Conservation (phyloP, 2,888 invertebrate genomes). For the Apamea epomidion region DNA sequence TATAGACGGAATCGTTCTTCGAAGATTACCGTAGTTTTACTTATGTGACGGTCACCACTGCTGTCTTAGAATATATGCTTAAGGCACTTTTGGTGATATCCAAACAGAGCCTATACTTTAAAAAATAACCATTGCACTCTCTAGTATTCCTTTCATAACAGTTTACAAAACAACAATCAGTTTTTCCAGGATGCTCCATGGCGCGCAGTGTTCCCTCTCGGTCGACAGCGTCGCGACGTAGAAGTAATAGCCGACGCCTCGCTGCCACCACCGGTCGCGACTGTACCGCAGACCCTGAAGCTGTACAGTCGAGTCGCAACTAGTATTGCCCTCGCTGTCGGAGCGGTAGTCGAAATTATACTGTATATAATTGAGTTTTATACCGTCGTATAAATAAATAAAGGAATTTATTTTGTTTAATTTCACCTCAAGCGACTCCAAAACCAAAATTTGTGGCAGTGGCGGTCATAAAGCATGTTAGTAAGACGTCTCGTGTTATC, state of each 20-base stretch:
- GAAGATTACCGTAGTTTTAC: no score
- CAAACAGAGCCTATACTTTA: no score
- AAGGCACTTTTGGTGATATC: no score
- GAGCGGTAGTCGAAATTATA: slow-evolving; percentile 79
- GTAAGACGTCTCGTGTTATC: background rate
- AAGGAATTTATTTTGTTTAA: slow-evolving; percentile 1
- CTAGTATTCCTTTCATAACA: background rate
- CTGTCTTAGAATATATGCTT: no score
- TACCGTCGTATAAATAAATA: background rate
- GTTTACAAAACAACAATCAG: background rate
- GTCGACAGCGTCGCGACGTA: slow-evolving; percentile 70
- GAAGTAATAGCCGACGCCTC: slow-evolving; percentile 40
- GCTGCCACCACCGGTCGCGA: background rate
- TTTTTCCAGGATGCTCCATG: slow-evolving; percentile 78
- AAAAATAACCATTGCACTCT: no score
- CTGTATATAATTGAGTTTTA: slow-evolving; percentile 78
- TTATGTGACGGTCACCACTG: no score
- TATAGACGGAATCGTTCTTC: no score
- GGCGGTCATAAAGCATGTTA: background rate
- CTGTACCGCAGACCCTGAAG: slow-evolving; percentile 69
- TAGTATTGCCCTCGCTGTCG: slow-evolving; percentile 73
- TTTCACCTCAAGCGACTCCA: background rate
- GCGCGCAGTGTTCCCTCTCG: slow-evolving; percentile 72
- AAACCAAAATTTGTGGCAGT: background rate
- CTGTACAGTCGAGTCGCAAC: slow-evolving; percentile 79